Base-by-base conservation (phyloP, 2,797 vertebrate genomes). In the Artibeus lituratus region DNA sequence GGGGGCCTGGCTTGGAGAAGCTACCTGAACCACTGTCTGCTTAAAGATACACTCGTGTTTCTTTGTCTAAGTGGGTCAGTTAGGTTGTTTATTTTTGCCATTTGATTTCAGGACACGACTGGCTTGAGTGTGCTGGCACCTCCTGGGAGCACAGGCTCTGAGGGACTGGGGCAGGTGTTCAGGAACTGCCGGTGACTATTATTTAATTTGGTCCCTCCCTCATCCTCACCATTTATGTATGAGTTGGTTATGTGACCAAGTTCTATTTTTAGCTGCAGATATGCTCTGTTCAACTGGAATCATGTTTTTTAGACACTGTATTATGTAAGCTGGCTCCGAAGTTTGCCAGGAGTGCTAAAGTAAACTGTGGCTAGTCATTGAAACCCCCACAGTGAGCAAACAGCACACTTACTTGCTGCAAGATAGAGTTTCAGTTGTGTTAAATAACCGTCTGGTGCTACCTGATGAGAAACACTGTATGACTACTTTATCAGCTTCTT, bases 221-320 rank as follows among this genome's bases (percentile, higher is more conserved):
- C 42, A 94, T 37, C 35, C 53, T 95, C 85, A 81, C 44, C 26
- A 67, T 85, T 95, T 94, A 74, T 90, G 74, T 84, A 65, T 86
- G 88, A 76, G 53, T 53, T 94, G 87, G 80, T 90, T 85, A 93
- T 51, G 78, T 65, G 95, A 77, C 82, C 15, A n/a, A 72, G 72
- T 91, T 94, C 95, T 97, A 95, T 96, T 96, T 97, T 96, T 96
- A 97, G 87, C 88, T 2, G 39, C 53, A 62, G 81, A 76, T 84
- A 91, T 73, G 69, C 78, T 94, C 90, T 57, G 32, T 93, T 93
- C 53, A 70, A 93, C 80, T 84, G 59, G 86, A 96, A 90, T 96
- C 91, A 91, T 91, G 87, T 97, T 97, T 97, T 91, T 95, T 84
- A 96, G 96, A 95, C 65, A 84, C 89, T 70, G 92, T 65, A 94